Evolutionary conservation across 2,888 invertebrate species (phyloP).

Genomic region (Hedya salicella): DNA sequence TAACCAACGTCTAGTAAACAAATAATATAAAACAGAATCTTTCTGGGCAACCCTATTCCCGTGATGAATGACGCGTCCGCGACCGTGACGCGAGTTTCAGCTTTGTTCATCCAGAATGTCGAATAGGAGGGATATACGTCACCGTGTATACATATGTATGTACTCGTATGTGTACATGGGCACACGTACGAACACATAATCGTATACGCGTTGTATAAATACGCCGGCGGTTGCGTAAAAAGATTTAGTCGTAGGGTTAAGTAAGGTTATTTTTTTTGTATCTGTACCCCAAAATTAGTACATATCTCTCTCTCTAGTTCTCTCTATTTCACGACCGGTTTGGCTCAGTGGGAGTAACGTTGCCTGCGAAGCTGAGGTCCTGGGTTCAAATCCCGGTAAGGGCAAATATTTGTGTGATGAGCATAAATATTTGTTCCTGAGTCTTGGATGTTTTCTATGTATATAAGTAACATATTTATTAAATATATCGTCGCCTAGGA

Average conservation of each 20-base stretch:
- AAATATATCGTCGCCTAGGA: too few relatives aligned
- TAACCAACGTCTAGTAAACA: too few relatives aligned
- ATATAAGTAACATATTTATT: too few relatives aligned
- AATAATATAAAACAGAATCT: neutral
- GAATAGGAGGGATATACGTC: conserved; percentile 44
- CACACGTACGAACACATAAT: neutral
- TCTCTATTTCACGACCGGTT: too few relatives aligned
- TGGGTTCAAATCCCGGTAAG: too few relatives aligned
- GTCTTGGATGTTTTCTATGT: too few relatives aligned
- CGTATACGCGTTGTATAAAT: conserved; percentile 16
- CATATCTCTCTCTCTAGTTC: too few relatives aligned
- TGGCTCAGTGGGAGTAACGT: too few relatives aligned
- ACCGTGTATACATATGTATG: conserved; percentile 21
- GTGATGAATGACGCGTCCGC: conserved; percentile 46
- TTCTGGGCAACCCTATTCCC: conserved; percentile 28
- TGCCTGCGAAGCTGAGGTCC: too few relatives aligned
- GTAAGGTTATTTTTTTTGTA: neutral
- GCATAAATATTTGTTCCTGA: too few relatives aligned
- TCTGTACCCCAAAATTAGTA: too few relatives aligned
- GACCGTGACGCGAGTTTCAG: conserved; percentile 45
- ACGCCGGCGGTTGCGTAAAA: conserved; percentile 9
- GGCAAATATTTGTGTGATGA: too few relatives aligned
- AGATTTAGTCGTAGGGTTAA: neutral
- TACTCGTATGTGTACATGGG: neutral
- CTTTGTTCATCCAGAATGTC: conserved; percentile 47